Evolutionary conservation across 2,888 invertebrate genomes (phyloP), one percentile per base, ranked within the genome.

Genomic region (Leptogaster cylindrica): DNA sequence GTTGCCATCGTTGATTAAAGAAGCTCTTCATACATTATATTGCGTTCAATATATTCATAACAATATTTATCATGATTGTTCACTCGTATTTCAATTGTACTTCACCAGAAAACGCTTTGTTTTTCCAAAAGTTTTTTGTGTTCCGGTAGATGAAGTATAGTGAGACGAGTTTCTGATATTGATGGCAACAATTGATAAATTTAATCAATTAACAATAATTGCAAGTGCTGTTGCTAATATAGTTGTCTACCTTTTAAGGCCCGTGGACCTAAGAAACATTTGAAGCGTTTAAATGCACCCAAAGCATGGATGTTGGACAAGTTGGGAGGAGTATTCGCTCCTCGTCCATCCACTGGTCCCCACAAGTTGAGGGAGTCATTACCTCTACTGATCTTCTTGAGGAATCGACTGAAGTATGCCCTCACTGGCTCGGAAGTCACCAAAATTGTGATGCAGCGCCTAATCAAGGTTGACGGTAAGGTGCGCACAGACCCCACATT

Each of bases 271-370:
- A 97, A 97, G 84, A 97, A 98, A 87, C 98, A 98, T 85, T 87
- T 99, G 87, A 99, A 99, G 90, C 96, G 99, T 84, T 87, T 99
- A 78, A 91, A 93, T 82, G 99, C 99, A 69, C 99, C 99, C 8
- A 97, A 97, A 84, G 95, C 98, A 92, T 99, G 99, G 99, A 98
- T 99, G 97, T 89, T 99, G 88, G 98, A 97, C 87, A 99, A 99
- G 84, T 85, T 98, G 77, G 95, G 96, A 73, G 98, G 98, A 79
- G 95, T 94, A 68, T 98, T 95, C 81, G 98, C 99, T 74, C 98
- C 98, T 72, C 90, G 97, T 77, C 98, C 99, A 71, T 93, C 94
- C 79, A 92, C 95, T 73, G 99, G 99, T 68, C 98, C 99, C 69
- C 99, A 99, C 87, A 97, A 96, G 83, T 84, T 97, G 74, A 88